These are phyloP conservation scores for Arctopsyche grandis DNA, from an alignment of 1,140 invertebrate species.

Conservation along the genomic window DNA sequence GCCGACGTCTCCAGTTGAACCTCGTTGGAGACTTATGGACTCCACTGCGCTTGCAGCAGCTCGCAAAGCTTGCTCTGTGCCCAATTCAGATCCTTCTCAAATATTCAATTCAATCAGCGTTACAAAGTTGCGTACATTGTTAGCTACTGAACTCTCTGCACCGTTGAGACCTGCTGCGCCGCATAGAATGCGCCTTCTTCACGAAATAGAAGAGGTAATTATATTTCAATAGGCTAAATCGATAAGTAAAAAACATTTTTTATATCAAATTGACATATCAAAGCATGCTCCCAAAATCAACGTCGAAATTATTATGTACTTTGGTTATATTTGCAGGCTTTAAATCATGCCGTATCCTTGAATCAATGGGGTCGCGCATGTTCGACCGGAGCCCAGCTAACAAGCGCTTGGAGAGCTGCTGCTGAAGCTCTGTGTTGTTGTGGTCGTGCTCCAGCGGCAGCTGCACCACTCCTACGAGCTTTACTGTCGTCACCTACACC, in stretches of 20 bases:
- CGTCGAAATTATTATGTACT: no score
- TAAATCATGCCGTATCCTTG: conserved; percentile 46
- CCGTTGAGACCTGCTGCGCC: conserved; percentile 61
- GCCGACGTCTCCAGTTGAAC: conserved; percentile 58
- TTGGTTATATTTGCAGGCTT: conserved; percentile 40
- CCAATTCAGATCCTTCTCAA: neutral
- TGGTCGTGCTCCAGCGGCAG: conserved; percentile 40
- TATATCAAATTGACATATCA: no score
- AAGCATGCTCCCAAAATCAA: no score
- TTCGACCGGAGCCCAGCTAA: conserved; percentile 34
- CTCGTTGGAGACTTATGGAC: conserved; percentile 63
- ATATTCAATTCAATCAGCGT: conserved; percentile 57
- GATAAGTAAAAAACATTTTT: no score
- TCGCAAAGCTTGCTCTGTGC: conserved; percentile 58
- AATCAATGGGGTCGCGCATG: conserved; percentile 42
- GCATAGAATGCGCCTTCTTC: conserved; percentile 54
- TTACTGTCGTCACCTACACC: conserved; percentile 44
- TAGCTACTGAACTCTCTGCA: conserved; percentile 60
- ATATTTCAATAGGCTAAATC: no score
- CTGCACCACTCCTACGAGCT: conserved; percentile 45
- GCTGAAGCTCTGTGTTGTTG: conserved; percentile 52
- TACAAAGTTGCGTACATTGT: conserved; percentile 60
- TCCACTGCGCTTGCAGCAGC: conserved; percentile 59
- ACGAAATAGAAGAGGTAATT: conserved; percentile 52
- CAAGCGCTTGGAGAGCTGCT: conserved; percentile 44